A percentile compares a stretch with the other conserved stretches of the same genome.
These are phyloP conservation scores for Agapornis roseicollis DNA, from an alignment of 2,113 vertebrate species.

Conservation along the genomic window DNA sequence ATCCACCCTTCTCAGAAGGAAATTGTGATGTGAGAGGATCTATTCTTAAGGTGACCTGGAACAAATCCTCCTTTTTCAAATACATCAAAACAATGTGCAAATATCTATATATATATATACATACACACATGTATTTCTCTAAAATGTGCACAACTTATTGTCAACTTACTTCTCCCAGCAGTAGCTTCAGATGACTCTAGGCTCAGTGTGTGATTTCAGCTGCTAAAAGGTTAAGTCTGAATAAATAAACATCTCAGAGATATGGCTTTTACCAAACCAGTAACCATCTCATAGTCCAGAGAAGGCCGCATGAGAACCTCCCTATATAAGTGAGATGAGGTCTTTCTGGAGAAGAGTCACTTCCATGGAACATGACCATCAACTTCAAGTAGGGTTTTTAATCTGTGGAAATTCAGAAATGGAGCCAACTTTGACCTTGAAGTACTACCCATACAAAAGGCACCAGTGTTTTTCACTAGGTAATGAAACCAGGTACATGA, in stretches of 20 bases:
- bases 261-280: neutral
- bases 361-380: neutral
- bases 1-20: neutral
- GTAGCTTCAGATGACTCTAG: neutral
- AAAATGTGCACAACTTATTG: neutral
- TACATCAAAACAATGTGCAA: neutral
- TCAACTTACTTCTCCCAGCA: neutral
- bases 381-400: neutral
- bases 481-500: neutral
- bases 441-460: neutral
- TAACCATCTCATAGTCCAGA: neutral
- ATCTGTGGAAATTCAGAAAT: neutral
- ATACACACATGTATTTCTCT: no score
- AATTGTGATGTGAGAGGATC: neutral
- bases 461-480: neutral
- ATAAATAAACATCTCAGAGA: neutral
- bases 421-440: neutral
- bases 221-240: neutral
- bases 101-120: neutral
- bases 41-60: neutral
- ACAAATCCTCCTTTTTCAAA: neutral
- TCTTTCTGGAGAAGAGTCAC: neutral
- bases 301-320: fast-evolving
- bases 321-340: fast-evolving
- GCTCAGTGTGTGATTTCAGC: neutral